Evolutionary conservation across 2,888 invertebrate species (phyloP).

Genomic region (Dynastes maya): DNA sequence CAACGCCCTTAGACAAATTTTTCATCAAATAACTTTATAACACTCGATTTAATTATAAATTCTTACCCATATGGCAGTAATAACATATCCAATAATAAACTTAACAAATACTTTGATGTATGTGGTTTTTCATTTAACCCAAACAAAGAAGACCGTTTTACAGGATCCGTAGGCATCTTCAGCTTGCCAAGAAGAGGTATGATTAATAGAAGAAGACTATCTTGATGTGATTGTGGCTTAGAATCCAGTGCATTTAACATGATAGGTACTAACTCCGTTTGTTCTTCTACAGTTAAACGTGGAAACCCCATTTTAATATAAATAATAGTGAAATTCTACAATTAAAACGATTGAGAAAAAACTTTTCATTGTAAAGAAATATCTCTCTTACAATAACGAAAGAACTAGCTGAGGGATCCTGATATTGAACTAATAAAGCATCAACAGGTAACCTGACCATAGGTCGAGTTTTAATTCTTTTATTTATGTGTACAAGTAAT

Average conservation of each 20-base stretch:
- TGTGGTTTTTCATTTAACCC: slow-evolving; percentile 83
- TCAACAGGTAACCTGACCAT: slow-evolving; percentile 90
- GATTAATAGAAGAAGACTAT: slow-evolving; percentile 86
- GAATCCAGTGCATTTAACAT: slow-evolving; percentile 85
- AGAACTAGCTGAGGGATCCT: slow-evolving; percentile 82
- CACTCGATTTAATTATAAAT: slow-evolving; percentile 29
- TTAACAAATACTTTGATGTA: slow-evolving; percentile 79
- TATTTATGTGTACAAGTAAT: slow-evolving; percentile 91
- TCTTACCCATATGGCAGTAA: slow-evolving; percentile 88
- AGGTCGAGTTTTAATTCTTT: slow-evolving; percentile 88
- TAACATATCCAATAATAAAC: slow-evolving; percentile 86
- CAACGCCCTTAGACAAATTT: slow-evolving; percentile 61
- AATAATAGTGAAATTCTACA: slow-evolving; percentile 93
- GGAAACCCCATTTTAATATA: slow-evolving; percentile 95
- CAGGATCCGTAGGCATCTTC: slow-evolving; percentile 77
- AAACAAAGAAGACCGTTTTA: slow-evolving; percentile 77
- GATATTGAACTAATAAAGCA: slow-evolving; percentile 85
- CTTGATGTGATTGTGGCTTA: slow-evolving; percentile 88
- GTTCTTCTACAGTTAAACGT: slow-evolving; percentile 82
- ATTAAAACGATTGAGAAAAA: slow-evolving; percentile 57
- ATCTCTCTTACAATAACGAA: slow-evolving; percentile 79
- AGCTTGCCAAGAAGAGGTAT: slow-evolving; percentile 78
- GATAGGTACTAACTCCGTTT: slow-evolving; percentile 82
- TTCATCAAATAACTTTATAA: slow-evolving; percentile 51
- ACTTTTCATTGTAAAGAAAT: not conserved